Base-by-base conservation (phyloP, 2,888 invertebrate genomes). In the Heliconius cydno region DNA sequence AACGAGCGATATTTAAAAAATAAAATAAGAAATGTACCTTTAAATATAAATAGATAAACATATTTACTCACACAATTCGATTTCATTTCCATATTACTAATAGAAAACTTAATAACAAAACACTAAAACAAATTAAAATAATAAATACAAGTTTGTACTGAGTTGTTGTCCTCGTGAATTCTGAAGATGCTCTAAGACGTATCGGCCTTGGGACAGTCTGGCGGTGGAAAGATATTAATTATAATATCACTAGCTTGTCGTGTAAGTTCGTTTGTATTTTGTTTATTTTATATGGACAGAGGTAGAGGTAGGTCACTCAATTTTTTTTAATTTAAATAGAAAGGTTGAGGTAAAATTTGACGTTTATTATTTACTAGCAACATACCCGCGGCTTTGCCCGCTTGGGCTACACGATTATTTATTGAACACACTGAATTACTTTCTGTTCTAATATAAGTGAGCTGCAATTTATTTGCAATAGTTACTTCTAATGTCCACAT, bases 31-130 rank as follows among this genome's bases (percentile, higher is more conserved):
- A 15, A 28, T 28, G 30, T 72, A 72, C 9, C 2, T 22, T 52
- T 30, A 19, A 63, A 60, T 34, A 38, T 63, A 52, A 15, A 63
- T 38, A 25, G 38, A 13, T 4, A 28, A 52, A 28, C 15, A 9
- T 25, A 65, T 38, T 63, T 73, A 86, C 87, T 87, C 67, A 87
- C 87, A 76, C 85, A 82, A 82, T 84, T 85, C 13, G 81, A 68
- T 75, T 76, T 85, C 83, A 87, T 82, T 84, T 87, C 87, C 86
- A 87, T 67, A 73, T 67, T 52, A 72, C 25, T 13, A 60, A 72
- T 52, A 57, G 70, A 65, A n/a, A 22, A 52, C 46, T 22, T 3
- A 22, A 52, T 22, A 52, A 75, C 10, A 34, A 28, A 76, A 81
- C 30, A 60, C 60, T 79, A 79, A 82, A 83, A 84, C 81, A 76